Evolutionary conservation across 2,888 invertebrate genomes (phyloP), one percentile per base, ranked within the genome.

Genomic region (Petrolisthes cinctipes): DNA sequence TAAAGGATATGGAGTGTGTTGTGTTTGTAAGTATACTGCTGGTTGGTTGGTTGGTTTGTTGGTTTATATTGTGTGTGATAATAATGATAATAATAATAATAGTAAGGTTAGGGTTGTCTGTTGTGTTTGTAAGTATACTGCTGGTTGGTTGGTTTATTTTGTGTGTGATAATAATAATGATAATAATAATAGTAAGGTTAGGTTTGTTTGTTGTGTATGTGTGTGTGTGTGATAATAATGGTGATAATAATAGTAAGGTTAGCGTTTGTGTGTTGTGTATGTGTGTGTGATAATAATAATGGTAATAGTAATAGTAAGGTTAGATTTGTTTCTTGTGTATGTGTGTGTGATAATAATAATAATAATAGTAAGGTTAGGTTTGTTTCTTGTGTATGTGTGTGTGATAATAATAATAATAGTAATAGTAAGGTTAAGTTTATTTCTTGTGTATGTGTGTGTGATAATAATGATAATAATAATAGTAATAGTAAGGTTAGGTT

Each of bases 1-100:
- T 71, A 89, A 88, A 71, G 86, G 87, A n/a, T 89, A 84, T 53
- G 90, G 90, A n/a, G 88, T 89, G 76, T 90, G 90, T 76, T 90
- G 90, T 56, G 88, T 90, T 73, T 80, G 89, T 89, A 61, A 90
- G 90, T 89, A 83, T 56, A 37, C n/a, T n/a, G n/a, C n/a, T 37
- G 37, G 37, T 76, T 20, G 23, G 83, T 75, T 56, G 75, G 76
- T 54, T 11, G 4, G 11, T 61, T n/a, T 51, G 54, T 82, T 37
- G 37, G 37, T 37, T 37, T 37, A 37, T 37, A 37, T 83, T 83
- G 66, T 57, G 54, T n/a, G 53, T 68, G 7, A 1, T n/a, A 68
- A 9, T 78, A 57, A 14, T 20, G 2, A 37, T 37, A 37, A 37
- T 37, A 1, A 2, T 37, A 37, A 37, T 37, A 2, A 37, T 37